Evolutionary conservation across 2,797 vertebrate species (phyloP), one percentile per base, ranked within the genome.

Genomic region (Oophaga sylvatica): DNA sequence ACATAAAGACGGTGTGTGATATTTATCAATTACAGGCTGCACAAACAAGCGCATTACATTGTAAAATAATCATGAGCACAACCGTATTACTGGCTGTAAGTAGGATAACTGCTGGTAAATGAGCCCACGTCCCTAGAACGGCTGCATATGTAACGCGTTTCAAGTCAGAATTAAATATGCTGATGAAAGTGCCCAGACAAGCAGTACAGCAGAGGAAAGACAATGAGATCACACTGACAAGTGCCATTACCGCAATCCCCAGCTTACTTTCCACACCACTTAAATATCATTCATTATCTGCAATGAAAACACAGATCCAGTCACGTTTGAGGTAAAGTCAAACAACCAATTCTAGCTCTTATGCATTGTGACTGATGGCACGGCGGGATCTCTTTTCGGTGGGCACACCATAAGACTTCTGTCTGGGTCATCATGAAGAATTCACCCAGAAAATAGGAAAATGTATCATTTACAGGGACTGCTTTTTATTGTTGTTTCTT

Each of bases 251-350:
- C 80, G 71, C 71, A 82, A 83, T 70, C 59, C 59, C 53, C 71
- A 53, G 88, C 83, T 89, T 89, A 60, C 80, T 86, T 86, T 86
- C 80, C 63, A 57, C 83, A 70, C 45, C 62, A 62, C 88, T 89
- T 82, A 86, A 89, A 86, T 82, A 82, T 83, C 84, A 86, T 89
- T 86, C 80, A 82, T 89, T 89, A 89, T 78, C 79, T 83, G 22
- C 85, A 83, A 86, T 89, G 73, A 89, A 89, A 89, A 89, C 88
- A 86, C 84, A 73, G 79, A 89, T 82, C 80, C 31, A 82, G 84
- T 89, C 79, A 86, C 88, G 84, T 89, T 26, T 53, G 80, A 78
- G 80, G 88, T 89, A 76, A 85, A 86, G 84, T 83, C 84, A 89
- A 85, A 89, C 84, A 89, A 60, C 79, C 88, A 86, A 86, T 89